Evolutionary conservation across 2,797 vertebrate species (phyloP), one percentile per base, ranked within the genome.

Genomic region (Channa striata): DNA sequence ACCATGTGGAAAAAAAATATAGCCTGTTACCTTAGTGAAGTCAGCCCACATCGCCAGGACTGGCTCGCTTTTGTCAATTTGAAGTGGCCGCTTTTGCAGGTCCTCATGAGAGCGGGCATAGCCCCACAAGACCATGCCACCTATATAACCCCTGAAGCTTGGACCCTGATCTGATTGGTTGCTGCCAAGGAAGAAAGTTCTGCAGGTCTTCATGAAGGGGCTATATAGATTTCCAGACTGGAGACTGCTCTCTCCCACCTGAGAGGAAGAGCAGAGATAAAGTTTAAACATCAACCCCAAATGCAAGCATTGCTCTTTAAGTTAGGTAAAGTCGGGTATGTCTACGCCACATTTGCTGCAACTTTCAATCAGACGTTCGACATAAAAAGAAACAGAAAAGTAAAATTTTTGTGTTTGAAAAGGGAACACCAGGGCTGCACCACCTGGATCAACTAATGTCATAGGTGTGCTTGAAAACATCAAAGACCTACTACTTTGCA

Each of bases 131-230:
- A 85, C 78, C 62, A 98, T 77, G 0, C 94, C 92, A 0, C 95
- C 95, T 30, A 99, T 5, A 44, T 96, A 92, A 53, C 98, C 97
- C 20, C 96, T 94, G 79, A 97, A 99, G 58, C 88, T 72, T 20
- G 93, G 93, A 0, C 91, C 74, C 0, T 91, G 82, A 5, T 95
- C 94, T 1, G 95, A 96, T 66, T 89, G 95, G 11, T 96, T 96
- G 0, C 96, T 97, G 0, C 96, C 98, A 0, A 99, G 93, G 74
- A 99, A 93, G 56, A 99, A 83, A 1, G 90, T 93, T 62, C 96
- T 96, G 72, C 98, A 99, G n/a, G 94, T 93, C 37, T 94, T 94
- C 94, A 99, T 97, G 88, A 95, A 98, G 19, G 93, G 56, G 10
- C 97, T 98, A 86, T 97, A 94, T 61, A 99, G 93, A 54, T 96